phyloP scores from a whole-genome alignment of 2,113 vertebrate genomes.

The Heloderma charlesbogerti region DNA sequence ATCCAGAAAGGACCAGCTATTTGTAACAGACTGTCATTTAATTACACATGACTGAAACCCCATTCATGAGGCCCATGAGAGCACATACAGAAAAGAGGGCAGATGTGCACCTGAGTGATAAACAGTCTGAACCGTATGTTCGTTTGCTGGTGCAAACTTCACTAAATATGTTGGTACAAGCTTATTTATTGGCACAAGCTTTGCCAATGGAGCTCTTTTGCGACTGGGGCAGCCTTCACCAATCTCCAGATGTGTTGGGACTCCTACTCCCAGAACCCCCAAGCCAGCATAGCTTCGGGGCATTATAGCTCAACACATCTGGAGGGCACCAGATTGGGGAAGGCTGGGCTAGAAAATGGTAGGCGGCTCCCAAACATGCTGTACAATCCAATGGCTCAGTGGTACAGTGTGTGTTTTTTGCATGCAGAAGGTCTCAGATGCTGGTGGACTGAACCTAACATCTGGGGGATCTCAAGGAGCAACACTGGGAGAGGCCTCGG shows the following conservation, averaged over 20 bases:
- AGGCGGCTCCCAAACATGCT: neutral
- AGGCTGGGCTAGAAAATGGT: too few relatives aligned
- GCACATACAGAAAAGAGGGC: neutral
- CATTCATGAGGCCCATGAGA: neutral
- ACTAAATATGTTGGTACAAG: neutral
- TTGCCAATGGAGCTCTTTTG: too few relatives aligned
- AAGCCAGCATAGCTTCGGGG: too few relatives aligned
- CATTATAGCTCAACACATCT: too few relatives aligned
- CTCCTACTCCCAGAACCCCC: too few relatives aligned
- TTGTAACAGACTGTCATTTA: neutral
- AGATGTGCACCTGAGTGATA: neutral
- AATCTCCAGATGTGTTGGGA: too few relatives aligned
- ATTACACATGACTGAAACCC: neutral
- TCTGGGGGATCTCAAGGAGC: neutral
- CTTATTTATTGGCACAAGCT: too few relatives aligned
- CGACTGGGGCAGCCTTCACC: too few relatives aligned
- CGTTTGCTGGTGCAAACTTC: neutral
- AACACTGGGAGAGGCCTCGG: neutral
- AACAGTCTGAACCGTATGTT: neutral
- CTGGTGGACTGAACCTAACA: neutral
- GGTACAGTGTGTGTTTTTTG: neutral
- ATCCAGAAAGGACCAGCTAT: neutral
- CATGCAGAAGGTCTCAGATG: neutral
- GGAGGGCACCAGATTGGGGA: too few relatives aligned
- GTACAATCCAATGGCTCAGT: neutral